Evolutionary conservation across 1,140 invertebrate species (phyloP).

Genomic region (Meloidogyne chitwoodi): DNA sequence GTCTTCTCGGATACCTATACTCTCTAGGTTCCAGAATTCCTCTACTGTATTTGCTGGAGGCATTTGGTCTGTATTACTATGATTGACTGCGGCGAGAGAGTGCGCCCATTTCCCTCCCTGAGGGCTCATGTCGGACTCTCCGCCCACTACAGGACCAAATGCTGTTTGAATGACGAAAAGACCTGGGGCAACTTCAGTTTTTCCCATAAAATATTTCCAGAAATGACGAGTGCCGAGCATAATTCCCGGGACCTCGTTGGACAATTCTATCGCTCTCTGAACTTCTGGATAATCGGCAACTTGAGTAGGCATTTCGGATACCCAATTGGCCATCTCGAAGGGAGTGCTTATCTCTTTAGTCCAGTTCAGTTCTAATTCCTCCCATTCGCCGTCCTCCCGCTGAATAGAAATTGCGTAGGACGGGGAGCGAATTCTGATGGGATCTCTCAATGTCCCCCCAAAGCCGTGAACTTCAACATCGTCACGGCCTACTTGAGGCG

Average conservation of each 20-base stretch:
- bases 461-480: not conserved
- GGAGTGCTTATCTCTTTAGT: too few relatives aligned
- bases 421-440: not conserved
- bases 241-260: not conserved
- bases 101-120: not conserved
- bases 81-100: not conserved
- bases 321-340: too few relatives aligned
- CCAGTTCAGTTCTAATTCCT: not conserved
- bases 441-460: not conserved
- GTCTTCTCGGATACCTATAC: not conserved
- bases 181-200: not conserved
- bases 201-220: not conserved
- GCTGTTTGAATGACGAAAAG: not conserved
- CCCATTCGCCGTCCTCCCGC: not conserved
- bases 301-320: not conserved
- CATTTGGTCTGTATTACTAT: not conserved
- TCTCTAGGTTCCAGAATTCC: not conserved
- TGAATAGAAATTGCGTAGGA: not conserved
- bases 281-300: not conserved
- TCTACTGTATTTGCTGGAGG: not conserved
- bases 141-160: not conserved
- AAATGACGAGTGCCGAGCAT: not conserved
- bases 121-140: not conserved
- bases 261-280: too few relatives aligned
- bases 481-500: not conserved